phyloP scores from a whole-genome alignment of 2,888 invertebrate genomes.

The Lycocerus yunnanus region DNA sequence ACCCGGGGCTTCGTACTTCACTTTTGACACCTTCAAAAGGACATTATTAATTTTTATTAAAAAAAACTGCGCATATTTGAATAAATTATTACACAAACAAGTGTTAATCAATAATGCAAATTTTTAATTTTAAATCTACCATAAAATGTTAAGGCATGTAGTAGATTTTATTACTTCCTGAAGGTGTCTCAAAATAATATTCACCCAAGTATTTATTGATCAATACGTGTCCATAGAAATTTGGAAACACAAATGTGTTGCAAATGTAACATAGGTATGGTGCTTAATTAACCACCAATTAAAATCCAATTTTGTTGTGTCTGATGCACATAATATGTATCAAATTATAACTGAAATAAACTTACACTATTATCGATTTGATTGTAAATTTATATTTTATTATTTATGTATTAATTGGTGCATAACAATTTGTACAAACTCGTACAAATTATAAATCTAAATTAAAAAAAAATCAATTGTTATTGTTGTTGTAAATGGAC shows the following conservation, averaged over 20 bases:
- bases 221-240: not conserved
- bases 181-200: not conserved
- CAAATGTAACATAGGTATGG: not conserved
- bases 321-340: not conserved
- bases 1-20: conserved; percentile 73
- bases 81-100: too few species aligned
- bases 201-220: not conserved
- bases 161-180: too few species aligned
- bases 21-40: conserved; percentile 64
- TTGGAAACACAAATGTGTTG: not conserved
- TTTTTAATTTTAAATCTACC: too few species aligned
- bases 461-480: too few species aligned
- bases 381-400: not conserved
- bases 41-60: too few species aligned
- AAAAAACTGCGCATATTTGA: too few species aligned
- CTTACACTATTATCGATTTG: not conserved
- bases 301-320: not conserved
- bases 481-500: too few species aligned
- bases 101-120: too few species aligned
- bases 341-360: not conserved
- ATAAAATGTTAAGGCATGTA: too few species aligned
- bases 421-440: too few species aligned
- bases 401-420: too few species aligned
- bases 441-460: too few species aligned
- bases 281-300: not conserved